Percentiles rank a stretch among this genome's conserved stretches.
These are phyloP conservation scores for Drosophila asahinai DNA, from an alignment of 1,140 invertebrate species.

Conservation along the genomic window DNA sequence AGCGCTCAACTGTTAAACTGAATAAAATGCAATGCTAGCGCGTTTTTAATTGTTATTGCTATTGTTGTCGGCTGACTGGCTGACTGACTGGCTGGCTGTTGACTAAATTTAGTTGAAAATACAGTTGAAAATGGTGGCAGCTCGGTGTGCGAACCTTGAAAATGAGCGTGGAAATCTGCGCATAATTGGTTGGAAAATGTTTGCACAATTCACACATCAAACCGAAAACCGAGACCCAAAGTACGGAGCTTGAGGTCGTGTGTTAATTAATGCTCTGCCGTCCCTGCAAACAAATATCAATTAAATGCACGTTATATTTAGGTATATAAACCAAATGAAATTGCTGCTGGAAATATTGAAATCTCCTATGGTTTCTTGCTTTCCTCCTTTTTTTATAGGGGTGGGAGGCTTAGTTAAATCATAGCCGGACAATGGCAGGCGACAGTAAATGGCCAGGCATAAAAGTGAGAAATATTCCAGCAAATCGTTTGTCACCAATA, in stretches of 20 bases:
- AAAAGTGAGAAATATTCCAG: conserved; percentile 46
- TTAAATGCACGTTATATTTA: conserved; percentile 48
- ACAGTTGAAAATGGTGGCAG: conserved; percentile 32
- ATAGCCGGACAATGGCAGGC: conserved; percentile 53
- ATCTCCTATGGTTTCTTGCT: background rate
- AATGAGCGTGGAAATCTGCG: conserved; percentile 56
- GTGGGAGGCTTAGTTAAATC: conserved; percentile 51
- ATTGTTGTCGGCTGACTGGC: conserved; percentile 28
- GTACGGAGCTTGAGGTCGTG: conserved; percentile 30
- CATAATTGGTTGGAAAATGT: conserved; percentile 72
- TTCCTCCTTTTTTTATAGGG: conserved; percentile 10
- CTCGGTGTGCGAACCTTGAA: conserved; percentile 53
- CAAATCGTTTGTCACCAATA: conserved; percentile 53
- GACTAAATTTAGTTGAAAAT: conserved; percentile 58
- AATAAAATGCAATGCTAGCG: conserved; percentile 65
- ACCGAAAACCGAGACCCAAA: conserved; percentile 18
- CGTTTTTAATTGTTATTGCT: conserved; percentile 63
- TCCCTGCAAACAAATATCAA: conserved; percentile 43
- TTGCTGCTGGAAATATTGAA: conserved; percentile 53
- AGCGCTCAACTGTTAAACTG: conserved; percentile 67
- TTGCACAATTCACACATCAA: conserved; percentile 55
- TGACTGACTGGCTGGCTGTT: conserved; percentile 21
- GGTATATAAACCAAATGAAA: conserved; percentile 29
- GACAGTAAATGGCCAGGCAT: conserved; percentile 43
- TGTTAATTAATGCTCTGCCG: conserved; percentile 52